A percentile compares a stretch with the other conserved stretches of the same genome.
phyloP scores from a whole-genome alignment of 2,113 vertebrate species.

The Salvelinus alpinus region DNA sequence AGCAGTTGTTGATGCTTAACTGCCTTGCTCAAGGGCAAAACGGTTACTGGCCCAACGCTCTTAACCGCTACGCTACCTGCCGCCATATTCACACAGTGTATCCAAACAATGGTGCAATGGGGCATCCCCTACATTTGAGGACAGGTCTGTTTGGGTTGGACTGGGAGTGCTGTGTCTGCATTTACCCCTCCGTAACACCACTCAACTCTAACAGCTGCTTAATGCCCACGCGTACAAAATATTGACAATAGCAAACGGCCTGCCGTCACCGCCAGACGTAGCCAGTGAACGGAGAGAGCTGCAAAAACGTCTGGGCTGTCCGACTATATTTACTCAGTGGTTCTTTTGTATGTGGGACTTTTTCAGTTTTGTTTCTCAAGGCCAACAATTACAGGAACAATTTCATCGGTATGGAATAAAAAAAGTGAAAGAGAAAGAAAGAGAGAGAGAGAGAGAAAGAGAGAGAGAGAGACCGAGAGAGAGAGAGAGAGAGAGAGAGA shows the following conservation, averaged over 20 bases:
- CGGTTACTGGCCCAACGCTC: no score
- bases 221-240: constrained; percentile 37
- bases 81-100: not conserved
- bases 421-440: not conserved
- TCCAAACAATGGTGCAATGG: not conserved
- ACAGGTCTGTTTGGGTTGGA: not conserved
- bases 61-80: no score
- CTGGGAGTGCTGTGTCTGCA: constrained; percentile 6
- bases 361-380: constrained; percentile 43
- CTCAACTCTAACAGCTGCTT: constrained; percentile 39
- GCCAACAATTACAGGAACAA: constrained; percentile 63
- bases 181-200: not conserved
- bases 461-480: not conserved
- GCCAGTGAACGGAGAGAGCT: constrained; percentile 11
- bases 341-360: constrained; percentile 59
- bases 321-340: constrained; percentile 58
- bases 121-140: not conserved
- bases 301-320: constrained; percentile 44
- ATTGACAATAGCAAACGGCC: constrained; percentile 31
- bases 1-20: no score
- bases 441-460: not conserved
- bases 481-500: not conserved
- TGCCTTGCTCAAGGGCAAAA: no score
- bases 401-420: constrained; percentile 64
- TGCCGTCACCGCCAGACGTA: constrained; percentile 2